Conservation (phyloP, 2,888 invertebrate genomes). For the Neuroscelio doddi region DNA sequence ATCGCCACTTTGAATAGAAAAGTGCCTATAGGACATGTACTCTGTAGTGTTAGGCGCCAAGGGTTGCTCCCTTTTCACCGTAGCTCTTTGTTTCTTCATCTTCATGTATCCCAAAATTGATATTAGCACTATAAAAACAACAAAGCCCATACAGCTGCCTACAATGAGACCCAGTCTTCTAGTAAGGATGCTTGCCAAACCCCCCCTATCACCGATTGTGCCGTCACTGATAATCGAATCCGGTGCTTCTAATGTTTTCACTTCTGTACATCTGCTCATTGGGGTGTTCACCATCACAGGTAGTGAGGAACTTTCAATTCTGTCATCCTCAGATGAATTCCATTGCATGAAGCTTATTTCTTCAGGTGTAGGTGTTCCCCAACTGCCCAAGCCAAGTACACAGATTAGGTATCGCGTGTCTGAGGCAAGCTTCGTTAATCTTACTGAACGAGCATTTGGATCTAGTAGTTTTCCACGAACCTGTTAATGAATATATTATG, state of each 20-base stretch:
- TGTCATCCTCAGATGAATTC: constrained; percentile 74
- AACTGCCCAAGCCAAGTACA: constrained; percentile 87
- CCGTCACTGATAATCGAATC: constrained; percentile 76
- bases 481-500: constrained; percentile 71
- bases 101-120: constrained; percentile 89
- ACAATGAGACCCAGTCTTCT: constrained; percentile 88
- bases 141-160: constrained; percentile 89
- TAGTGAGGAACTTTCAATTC: constrained; percentile 76
- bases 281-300: constrained; percentile 81
- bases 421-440: constrained; percentile 83
- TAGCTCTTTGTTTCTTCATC: constrained; percentile 85
- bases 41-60: constrained; percentile 81
- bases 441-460: constrained; percentile 82
- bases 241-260: constrained; percentile 83
- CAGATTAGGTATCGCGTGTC: constrained; percentile 90
- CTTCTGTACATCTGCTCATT: constrained; percentile 84
- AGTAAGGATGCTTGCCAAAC: constrained; percentile 84
- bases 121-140: constrained; percentile 88
- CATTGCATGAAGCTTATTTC: constrained; percentile 62
- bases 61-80: constrained; percentile 79
- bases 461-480: constrained; percentile 85
- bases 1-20: constrained; percentile 80
- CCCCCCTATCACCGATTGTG: constrained; percentile 78
- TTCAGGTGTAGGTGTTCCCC: constrained; percentile 75
- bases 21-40: constrained; percentile 85